phyloP scores from a whole-genome alignment of 2,797 vertebrate genomes.

The Tolypeutes matacus region DNA sequence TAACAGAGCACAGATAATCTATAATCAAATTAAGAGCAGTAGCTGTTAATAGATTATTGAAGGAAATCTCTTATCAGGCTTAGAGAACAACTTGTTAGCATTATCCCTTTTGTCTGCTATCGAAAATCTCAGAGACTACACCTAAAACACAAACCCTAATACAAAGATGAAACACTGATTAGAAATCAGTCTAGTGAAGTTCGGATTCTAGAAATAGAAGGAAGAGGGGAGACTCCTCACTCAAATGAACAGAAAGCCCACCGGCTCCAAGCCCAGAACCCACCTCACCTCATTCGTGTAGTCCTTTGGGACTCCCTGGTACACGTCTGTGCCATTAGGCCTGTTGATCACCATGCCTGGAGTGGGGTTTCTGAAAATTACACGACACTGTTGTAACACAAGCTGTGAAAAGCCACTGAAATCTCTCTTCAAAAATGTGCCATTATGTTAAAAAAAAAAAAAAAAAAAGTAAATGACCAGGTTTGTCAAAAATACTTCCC shows the following conservation, averaged over 20 bases:
- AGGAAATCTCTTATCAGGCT: not conserved
- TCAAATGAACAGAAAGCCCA: accelerated
- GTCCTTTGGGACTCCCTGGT: conserved; percentile 94
- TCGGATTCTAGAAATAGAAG: not conserved
- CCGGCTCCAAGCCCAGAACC: accelerated
- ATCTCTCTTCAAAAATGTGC: not conserved
- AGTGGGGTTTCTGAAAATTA: conserved; percentile 94
- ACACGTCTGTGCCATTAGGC: conserved; percentile 96
- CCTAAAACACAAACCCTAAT: not conserved
- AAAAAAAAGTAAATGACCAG: accelerated
- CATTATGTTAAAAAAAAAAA: too few species aligned
- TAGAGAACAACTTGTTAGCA: not conserved
- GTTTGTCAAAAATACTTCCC: not conserved
- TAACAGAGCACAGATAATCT: not conserved
- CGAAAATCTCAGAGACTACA: not conserved
- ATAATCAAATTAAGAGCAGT: not conserved
- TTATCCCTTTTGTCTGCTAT: not conserved
- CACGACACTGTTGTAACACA: not conserved
- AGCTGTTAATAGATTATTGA: not conserved
- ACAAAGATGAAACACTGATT: not conserved
- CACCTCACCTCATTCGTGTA: conserved; percentile 92
- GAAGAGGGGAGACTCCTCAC: not conserved
- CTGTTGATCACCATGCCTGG: conserved; percentile 95
- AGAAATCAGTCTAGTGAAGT: not conserved
- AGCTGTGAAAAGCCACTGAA: accelerated